Conservation (phyloP, 2,113 vertebrate genomes). For the Empidonax alnorum region DNA sequence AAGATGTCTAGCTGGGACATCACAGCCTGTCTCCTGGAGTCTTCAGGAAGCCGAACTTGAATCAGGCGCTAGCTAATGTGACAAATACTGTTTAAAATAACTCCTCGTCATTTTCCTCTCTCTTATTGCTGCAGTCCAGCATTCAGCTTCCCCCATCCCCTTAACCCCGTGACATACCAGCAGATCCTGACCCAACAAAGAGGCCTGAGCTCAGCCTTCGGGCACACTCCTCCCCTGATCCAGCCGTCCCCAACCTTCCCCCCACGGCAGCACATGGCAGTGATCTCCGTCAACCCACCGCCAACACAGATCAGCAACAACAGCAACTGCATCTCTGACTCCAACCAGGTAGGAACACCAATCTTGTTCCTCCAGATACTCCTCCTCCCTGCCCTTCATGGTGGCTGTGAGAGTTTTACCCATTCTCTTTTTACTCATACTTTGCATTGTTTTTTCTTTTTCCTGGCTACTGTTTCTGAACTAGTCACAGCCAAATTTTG, state of each 20-base stretch:
- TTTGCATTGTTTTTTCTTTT: background rate
- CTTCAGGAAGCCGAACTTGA: background rate
- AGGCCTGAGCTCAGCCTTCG: conserved; percentile 87
- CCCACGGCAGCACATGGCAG: conserved; percentile 84
- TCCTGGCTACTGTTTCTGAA: background rate
- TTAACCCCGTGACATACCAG: conserved; percentile 95
- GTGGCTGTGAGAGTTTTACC: background rate
- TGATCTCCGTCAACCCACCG: conserved; percentile 75
- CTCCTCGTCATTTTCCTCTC: background rate
- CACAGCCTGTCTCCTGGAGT: background rate
- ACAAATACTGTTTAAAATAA: background rate
- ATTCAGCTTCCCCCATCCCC: conserved; percentile 92
- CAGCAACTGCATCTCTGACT: conserved; percentile 75
- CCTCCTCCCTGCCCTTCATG: background rate
- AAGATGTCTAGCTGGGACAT: background rate
- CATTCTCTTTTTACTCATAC: background rate
- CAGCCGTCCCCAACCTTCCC: conserved; percentile 87
- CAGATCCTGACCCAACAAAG: conserved; percentile 94
- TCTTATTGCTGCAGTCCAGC: conserved; percentile 81
- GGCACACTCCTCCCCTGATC: conserved; percentile 90
- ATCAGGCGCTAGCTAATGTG: background rate
- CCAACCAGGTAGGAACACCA: conserved; percentile 82
- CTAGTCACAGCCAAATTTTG: background rate
- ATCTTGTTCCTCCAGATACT: background rate
- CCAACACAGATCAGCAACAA: conserved; percentile 76